phyloP scores from a whole-genome alignment of 2,797 vertebrate species.

The Toxotes lorentzi region DNA sequence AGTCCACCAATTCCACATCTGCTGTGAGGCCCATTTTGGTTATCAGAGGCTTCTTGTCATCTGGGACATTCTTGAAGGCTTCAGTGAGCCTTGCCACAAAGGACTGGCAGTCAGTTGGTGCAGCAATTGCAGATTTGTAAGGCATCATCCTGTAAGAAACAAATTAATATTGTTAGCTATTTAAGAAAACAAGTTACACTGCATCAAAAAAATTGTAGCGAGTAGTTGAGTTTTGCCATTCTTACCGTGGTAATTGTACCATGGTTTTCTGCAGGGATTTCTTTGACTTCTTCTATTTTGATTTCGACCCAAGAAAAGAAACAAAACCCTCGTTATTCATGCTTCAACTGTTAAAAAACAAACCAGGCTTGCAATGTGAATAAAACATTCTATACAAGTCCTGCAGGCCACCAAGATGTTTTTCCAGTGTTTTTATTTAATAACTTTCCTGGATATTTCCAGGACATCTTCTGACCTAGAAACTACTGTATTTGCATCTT shows the following conservation, averaged over 20 bases:
- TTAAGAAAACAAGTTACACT: background rate
- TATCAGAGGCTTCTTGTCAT: constrained; percentile 63
- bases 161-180: background rate
- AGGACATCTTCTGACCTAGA: background rate
- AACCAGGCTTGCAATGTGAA: background rate
- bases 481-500: background rate
- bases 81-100: constrained; percentile 52
- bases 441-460: background rate
- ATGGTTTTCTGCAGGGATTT: constrained; percentile 58
- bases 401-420: background rate
- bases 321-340: background rate
- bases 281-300: constrained; percentile 20
- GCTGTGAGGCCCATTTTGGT: constrained; percentile 43
- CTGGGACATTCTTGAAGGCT: constrained; percentile 49
- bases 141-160: constrained; percentile 45
- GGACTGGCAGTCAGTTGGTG: constrained; percentile 7
- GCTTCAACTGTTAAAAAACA: constrained; percentile 7
- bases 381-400: background rate
- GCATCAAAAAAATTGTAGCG: background rate
- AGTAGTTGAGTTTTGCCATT: constrained; percentile 1
- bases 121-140: background rate
- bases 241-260: constrained; percentile 66
- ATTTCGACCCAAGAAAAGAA: constrained; percentile 10
- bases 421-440: background rate
- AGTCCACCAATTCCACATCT: constrained; percentile 53